phyloP scores from a whole-genome alignment of 2,797 vertebrate genomes.

The Tadarida brasiliensis region DNA sequence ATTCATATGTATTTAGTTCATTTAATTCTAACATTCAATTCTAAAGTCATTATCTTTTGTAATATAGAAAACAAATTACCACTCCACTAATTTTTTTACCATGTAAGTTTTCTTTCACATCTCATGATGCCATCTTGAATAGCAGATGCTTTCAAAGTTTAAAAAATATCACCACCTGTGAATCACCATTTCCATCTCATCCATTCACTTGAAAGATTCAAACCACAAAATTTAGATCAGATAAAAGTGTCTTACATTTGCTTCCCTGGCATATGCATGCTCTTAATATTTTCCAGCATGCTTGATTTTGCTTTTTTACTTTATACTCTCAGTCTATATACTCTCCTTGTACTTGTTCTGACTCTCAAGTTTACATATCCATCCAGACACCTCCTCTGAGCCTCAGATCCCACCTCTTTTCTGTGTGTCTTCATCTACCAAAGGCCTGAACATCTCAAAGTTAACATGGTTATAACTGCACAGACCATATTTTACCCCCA shows the following conservation, averaged over 20 bases:
- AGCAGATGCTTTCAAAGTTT: conserved; percentile 55
- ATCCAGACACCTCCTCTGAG: not conserved
- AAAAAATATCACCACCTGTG: conserved; percentile 39
- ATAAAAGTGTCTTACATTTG: not conserved
- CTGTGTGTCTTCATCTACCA: not conserved
- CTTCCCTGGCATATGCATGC: not conserved
- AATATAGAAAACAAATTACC: conserved; percentile 27
- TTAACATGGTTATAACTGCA: not conserved
- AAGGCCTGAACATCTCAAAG: not conserved
- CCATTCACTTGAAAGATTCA: conserved; percentile 19
- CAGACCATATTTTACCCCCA: not conserved
- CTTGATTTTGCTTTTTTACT: not conserved
- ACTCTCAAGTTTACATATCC: not conserved
- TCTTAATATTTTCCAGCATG: not conserved
- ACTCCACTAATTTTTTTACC: conserved; percentile 43
- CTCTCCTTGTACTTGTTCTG: not conserved
- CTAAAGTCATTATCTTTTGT: conserved; percentile 14
- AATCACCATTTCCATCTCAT: conserved; percentile 9
- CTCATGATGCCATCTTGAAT: conserved; percentile 39
- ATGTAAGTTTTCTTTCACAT: conserved; percentile 39
- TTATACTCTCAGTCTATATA: not conserved
- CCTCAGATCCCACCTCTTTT: not conserved
- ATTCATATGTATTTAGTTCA: not conserved
- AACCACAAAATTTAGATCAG: not conserved
- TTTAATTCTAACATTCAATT: conserved; percentile 24